Base-by-base conservation (phyloP, 2,888 invertebrate species). In the Calameuta filiformis region DNA sequence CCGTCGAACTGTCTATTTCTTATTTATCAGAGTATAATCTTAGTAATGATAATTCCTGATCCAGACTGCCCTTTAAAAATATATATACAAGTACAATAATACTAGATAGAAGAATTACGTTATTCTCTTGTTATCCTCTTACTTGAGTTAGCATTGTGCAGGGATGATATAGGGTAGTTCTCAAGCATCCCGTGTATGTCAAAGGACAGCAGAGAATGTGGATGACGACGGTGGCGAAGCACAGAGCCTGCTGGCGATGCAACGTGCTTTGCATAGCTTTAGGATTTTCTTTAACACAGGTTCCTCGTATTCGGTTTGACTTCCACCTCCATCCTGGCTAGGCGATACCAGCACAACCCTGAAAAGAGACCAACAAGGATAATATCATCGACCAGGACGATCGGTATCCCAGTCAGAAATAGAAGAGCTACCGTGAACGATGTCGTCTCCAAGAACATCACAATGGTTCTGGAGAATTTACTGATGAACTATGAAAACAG, bases 401-500 rank as follows among this genome's bases (percentile, higher is more conserved):
- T 30, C 11, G 31, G 71, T 11, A 71, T 34, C 11, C 30, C 23
- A 23, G 56, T 23, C 23, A 90, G 85, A 88, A 91, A 83, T 91
- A 92, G 92, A 88, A 92, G 80, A 87, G 92, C 90, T 87, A 92
- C 92, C 1, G 93, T 94, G 35, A 95, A 94, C 83, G 96, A 96
- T 85, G 94, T 95, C 56, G 94, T 97, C 23, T 97, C 96, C 77
- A 95, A 95, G 87, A 97, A 97, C 89, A 97, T 97, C 82, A 96
- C 97, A 0, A 94, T 95, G 88, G 95, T 97, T 6, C 92, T 98
- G 83, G 97, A 97, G 89, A 97, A 97, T 90, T 93, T 98, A 69
- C 93, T 98, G 85, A 96, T 97, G 92, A 96, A 97, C 91, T 98
- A 98, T 90, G 97, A 98, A 91, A 97, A 96, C 89, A 97, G 96